Conservation (phyloP, 2,888 invertebrate species). For the Cheilosia impressa region DNA sequence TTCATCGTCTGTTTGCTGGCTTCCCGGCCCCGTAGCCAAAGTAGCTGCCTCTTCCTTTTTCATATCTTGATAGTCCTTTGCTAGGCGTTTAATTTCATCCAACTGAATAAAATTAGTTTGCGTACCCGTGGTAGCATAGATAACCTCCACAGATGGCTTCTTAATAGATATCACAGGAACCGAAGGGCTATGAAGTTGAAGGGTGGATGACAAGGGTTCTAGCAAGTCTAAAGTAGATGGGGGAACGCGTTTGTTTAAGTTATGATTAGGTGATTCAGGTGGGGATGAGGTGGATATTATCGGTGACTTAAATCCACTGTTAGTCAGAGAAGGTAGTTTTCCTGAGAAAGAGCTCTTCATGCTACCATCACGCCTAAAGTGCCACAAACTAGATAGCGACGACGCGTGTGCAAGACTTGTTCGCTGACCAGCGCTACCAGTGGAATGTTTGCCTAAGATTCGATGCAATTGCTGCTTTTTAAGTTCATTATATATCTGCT, state of each 20-base stretch:
- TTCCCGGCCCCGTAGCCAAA: slow-evolving; percentile 24
- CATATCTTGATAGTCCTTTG: slow-evolving; percentile 79
- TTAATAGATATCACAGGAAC: slow-evolving; percentile 57
- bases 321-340: slow-evolving; percentile 30
- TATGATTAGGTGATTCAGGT: slow-evolving; percentile 32
- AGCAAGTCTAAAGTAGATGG: slow-evolving; percentile 76
- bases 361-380: slow-evolving; percentile 72
- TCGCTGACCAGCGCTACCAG: slow-evolving; percentile 48
- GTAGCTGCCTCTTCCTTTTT: slow-evolving; percentile 77
- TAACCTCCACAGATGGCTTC: slow-evolving; percentile 67
- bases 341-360: slow-evolving; percentile 35
- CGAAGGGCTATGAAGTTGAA: slow-evolving; percentile 28
- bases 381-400: slow-evolving; percentile 78
- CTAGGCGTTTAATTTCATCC: slow-evolving; percentile 79
- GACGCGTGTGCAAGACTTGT: slow-evolving; percentile 77
- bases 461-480: slow-evolving; percentile 82
- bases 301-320: slow-evolving; percentile 29
- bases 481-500: slow-evolving; percentile 82
- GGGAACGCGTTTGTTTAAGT: slow-evolving; percentile 70
- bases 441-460: slow-evolving; percentile 79
- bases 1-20: slow-evolving; percentile 79
- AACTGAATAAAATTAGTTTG: slow-evolving; percentile 82
- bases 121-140: slow-evolving; percentile 77
- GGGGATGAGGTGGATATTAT: slow-evolving; percentile 21
- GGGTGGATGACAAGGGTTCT: slow-evolving; percentile 27